Conservation (phyloP, 1,140 invertebrate species). For the Caenorhabditis remanei region DNA sequence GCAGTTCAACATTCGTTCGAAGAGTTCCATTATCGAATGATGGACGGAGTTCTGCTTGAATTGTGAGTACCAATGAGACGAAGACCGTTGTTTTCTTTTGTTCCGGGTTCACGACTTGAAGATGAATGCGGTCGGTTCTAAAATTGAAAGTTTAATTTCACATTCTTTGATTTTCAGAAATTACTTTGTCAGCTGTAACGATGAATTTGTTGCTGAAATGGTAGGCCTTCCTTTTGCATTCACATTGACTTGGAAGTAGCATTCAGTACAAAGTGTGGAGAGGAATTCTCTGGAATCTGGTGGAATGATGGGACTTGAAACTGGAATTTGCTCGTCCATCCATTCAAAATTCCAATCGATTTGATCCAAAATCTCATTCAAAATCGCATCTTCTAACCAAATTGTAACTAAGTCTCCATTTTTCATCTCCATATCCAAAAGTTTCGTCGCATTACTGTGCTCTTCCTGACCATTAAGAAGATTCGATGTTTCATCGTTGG, state of each 20-base stretch:
- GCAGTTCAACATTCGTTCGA: slow-evolving; percentile 72
- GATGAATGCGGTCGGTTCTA: slow-evolving; percentile 73
- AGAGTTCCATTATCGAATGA: slow-evolving; percentile 74
- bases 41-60: slow-evolving; percentile 71
- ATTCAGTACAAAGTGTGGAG: slow-evolving; percentile 73
- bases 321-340: slow-evolving; percentile 74
- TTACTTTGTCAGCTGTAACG: slow-evolving; percentile 72
- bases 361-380: slow-evolving; percentile 65
- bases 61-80: slow-evolving; percentile 70
- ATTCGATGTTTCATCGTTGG: slow-evolving; percentile 5
- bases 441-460: slow-evolving; percentile 39
- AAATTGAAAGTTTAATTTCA: slow-evolving; percentile 59
- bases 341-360: slow-evolving; percentile 66
- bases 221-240: slow-evolving; percentile 72
- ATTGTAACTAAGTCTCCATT: slow-evolving; percentile 69
- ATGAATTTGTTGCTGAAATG: slow-evolving; percentile 69
- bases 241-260: slow-evolving; percentile 75
- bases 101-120: slow-evolving; percentile 75
- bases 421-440: slow-evolving; percentile 65
- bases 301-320: slow-evolving; percentile 71
- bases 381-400: slow-evolving; percentile 73
- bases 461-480: slow-evolving; percentile 19
- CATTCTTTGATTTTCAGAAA: neutral
- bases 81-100: slow-evolving; percentile 72
- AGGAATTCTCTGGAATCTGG: slow-evolving; percentile 74